These are phyloP conservation scores for Novumbra hubbsi DNA, from an alignment of 2,797 vertebrate genomes.

Conservation along the genomic window DNA sequence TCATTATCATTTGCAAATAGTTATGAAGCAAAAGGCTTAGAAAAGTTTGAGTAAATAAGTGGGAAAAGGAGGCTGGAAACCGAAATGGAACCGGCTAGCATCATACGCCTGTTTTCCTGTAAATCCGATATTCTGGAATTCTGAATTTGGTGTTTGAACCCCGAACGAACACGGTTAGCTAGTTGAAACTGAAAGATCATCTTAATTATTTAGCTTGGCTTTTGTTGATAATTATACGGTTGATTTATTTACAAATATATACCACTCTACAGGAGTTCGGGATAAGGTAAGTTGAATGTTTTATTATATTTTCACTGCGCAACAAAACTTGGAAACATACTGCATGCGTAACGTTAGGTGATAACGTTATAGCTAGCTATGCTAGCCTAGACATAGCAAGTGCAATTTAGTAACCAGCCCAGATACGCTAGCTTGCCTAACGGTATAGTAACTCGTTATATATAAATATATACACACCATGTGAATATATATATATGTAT, in stretches of 20 bases:
- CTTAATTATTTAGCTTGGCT: not conserved
- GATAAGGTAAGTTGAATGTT: not conserved
- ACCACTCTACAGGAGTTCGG: not conserved
- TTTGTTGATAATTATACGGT: not conserved
- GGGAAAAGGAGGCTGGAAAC: too few species aligned
- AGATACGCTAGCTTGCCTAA: not conserved
- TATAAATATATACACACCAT: too few species aligned
- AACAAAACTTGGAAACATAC: not conserved
- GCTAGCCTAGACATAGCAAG: not conserved
- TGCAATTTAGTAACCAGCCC: not conserved
- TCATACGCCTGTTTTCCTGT: slow-evolving; percentile 5
- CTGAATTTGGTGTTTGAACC: not conserved
- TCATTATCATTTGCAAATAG: not conserved
- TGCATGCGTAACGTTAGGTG: not conserved
- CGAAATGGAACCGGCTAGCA: not conserved
- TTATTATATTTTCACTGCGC: not conserved
- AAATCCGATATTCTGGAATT: slow-evolving; percentile 1
- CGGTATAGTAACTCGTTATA: not conserved
- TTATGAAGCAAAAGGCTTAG: not conserved
- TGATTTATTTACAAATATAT: not conserved
- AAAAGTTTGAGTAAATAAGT: not conserved
- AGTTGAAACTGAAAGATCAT: not conserved
- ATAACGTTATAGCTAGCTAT: not conserved
- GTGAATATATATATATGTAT: too few species aligned
- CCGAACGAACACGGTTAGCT: not conserved